phyloP scores from a whole-genome alignment of 2,888 invertebrate species.

The Aspidapion aeneum region DNA sequence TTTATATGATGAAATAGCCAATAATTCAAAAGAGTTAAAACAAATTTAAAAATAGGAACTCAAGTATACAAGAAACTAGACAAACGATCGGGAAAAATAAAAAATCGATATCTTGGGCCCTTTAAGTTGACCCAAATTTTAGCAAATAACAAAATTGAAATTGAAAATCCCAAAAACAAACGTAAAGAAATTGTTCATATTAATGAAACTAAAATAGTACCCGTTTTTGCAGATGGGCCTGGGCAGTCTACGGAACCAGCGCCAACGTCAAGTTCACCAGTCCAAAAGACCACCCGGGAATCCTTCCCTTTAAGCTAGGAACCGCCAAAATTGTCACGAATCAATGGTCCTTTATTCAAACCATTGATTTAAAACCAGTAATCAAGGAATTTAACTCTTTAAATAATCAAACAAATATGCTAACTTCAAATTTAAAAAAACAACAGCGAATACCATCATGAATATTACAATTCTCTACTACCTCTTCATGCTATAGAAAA shows the following conservation, averaged over 20 bases:
- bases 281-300: neutral
- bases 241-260: neutral
- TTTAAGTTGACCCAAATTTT: slow-evolving; percentile 9
- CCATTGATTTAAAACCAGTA: no score
- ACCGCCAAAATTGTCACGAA: neutral
- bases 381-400: no score
- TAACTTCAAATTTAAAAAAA: neutral
- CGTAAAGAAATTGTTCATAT: slow-evolving; percentile 8
- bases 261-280: neutral
- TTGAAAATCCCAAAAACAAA: slow-evolving; percentile 9
- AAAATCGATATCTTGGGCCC: slow-evolving; percentile 5
- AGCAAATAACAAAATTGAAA: slow-evolving; percentile 5
- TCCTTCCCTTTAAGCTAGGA: neutral
- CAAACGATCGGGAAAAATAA: neutral
- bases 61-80: slow-evolving; percentile 7
- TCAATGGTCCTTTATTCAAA: no score
- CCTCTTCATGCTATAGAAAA: neutral
- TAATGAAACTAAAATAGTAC: slow-evolving; percentile 11
- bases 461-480: neutral
- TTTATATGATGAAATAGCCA: slow-evolving; percentile 12
- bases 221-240: neutral
- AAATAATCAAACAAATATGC: no score
- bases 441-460: neutral
- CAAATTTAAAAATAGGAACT: neutral
- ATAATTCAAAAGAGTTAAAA: no score